phyloP scores from a whole-genome alignment of 2,797 vertebrate genomes.

The Botia almorhae region DNA sequence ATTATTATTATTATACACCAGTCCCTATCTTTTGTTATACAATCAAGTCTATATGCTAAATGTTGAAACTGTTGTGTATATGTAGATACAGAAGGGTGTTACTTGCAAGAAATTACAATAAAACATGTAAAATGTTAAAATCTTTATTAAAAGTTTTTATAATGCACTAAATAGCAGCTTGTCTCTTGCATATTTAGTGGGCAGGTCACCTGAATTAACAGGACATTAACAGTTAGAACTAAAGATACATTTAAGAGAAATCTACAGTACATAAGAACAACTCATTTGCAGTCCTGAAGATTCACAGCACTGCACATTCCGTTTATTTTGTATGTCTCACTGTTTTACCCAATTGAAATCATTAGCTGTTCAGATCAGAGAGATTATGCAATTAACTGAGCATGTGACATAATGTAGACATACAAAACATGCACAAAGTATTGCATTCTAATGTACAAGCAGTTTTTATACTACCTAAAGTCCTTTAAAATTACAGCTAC shows the following conservation, averaged over 20 bases:
- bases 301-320: no score
- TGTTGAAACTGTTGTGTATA: not conserved
- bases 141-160: slow-evolving; percentile 5
- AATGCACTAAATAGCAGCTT: not conserved
- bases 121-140: not conserved
- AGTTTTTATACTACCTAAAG: no score
- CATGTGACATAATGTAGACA: no score
- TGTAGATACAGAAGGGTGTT: not conserved
- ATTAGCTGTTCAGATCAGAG: no score
- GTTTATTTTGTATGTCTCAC: not conserved
- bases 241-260: not conserved
- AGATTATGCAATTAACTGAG: no score
- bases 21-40: not conserved
- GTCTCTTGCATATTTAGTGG: not conserved
- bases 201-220: not conserved
- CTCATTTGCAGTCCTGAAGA: not conserved
- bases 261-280: not conserved
- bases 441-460: not conserved
- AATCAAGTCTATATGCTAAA: not conserved
- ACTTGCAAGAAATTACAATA: slow-evolving; percentile 5
- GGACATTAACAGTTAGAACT: no score
- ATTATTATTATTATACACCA: not conserved
- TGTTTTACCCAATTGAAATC: no score
- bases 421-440: no score
- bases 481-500: not conserved